Conservation (phyloP, 2,888 invertebrate species). For the Mythimna albipuncta region DNA sequence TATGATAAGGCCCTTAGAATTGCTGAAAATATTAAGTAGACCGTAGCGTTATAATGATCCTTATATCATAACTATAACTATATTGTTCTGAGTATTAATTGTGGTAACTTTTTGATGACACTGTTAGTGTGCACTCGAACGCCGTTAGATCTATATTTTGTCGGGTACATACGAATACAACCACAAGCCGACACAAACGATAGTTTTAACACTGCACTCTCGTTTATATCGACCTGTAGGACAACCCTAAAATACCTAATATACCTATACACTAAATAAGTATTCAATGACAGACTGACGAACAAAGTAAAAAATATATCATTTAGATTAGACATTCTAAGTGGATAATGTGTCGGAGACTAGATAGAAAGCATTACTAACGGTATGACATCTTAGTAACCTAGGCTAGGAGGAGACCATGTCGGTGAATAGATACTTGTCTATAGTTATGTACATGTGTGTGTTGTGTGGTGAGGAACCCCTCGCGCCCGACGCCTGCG, state of each 20-base stretch:
- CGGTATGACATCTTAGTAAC: constrained; percentile 16
- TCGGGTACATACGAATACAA: constrained; percentile 43
- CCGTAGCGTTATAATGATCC: neutral
- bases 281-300: constrained; percentile 56
- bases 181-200: constrained; percentile 26
- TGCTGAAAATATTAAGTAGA: neutral
- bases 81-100: constrained; percentile 34
- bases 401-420: constrained; percentile 18
- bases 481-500: constrained; percentile 1
- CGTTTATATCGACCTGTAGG: constrained; percentile 22
- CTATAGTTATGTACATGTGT: constrained; percentile 27
- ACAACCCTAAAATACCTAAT: constrained; percentile 23
- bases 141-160: constrained; percentile 50
- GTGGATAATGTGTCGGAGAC: constrained; percentile 44
- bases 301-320: constrained; percentile 33
- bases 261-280: constrained; percentile 61
- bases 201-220: constrained; percentile 9
- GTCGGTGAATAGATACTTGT: constrained; percentile 57
- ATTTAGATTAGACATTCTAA: constrained; percentile 30
- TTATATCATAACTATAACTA: constrained; percentile 1
- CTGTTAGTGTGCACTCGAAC: constrained; percentile 48
- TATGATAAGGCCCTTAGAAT: neutral
- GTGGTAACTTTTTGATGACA: constrained; percentile 36
- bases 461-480: neutral
- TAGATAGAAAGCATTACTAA: constrained; percentile 50